Conservation (phyloP, 2,797 vertebrate genomes). For the Ibycter americanus region DNA sequence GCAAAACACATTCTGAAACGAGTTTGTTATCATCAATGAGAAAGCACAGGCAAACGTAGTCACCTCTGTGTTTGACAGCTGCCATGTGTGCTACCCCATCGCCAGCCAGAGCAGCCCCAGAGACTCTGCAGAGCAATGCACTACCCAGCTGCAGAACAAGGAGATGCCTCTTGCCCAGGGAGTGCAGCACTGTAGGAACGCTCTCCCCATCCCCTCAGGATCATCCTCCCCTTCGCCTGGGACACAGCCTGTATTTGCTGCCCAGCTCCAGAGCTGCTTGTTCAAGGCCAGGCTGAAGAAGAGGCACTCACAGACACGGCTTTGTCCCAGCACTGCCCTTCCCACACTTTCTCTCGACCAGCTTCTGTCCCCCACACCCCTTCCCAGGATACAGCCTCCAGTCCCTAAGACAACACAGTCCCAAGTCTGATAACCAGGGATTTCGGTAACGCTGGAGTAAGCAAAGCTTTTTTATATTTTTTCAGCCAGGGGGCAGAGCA, state of each 20-base stretch:
- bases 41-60: background rate
- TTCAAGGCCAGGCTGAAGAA: background rate
- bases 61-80: background rate
- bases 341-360: fast-evolving
- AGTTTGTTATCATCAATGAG: background rate
- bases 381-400: background rate
- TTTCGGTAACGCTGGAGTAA: background rate
- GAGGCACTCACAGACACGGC: background rate
- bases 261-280: background rate
- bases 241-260: background rate
- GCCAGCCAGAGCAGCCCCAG: background rate
- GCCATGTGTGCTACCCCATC: fast-evolving
- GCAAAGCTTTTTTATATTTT: background rate
- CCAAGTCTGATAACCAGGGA: background rate
- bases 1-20: background rate
- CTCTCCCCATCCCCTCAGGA: background rate
- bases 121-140: background rate
- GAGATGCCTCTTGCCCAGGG: background rate
- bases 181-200: background rate
- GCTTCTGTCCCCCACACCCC: background rate
- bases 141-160: background rate
- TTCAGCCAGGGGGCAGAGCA: background rate
- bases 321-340: background rate
- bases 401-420: background rate
- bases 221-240: background rate